Evolutionary conservation across 1,140 invertebrate genomes (phyloP), one percentile per base, ranked within the genome.

Genomic region (Physella acuta): DNA sequence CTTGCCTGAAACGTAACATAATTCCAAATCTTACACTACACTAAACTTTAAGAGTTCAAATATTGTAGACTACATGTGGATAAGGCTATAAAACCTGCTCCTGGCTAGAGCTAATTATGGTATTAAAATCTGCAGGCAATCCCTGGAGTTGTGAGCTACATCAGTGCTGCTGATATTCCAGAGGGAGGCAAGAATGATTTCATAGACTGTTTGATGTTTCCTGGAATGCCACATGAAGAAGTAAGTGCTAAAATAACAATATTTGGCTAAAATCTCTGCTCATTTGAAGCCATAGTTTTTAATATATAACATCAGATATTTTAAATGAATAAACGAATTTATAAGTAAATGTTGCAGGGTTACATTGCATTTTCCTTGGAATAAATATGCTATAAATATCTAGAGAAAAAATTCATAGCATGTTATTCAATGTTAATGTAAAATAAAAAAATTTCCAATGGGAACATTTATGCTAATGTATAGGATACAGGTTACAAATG

Each of bases 141-240:
- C 56, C 84, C 88, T 60, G 93, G 92, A 3, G 90, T 94, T 3
- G 73, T 92, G 2, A 89, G 88, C 0, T 92, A 92, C 75, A 89
- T 89, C 71, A 87, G 88, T 17, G 90, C 90, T 0, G 89, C 89
- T 75, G 92, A 94, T 80, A 88, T 94, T 33, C 91, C 92, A 3
- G 31, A 33, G 5, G 52, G 24, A 36, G 70, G 70, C 1, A 49
- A 58, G 1, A 71, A 71, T 36, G 52, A 67, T 30, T 68, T 44
- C 62, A 65, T 65, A 28, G 2, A 2, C 36, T 3, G 1, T 16
- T 3, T 17, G 16, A 26, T 62, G 2, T 62, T 62, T 17, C 60
- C 60, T 34, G 3, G 26, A 2, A 8, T 62, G 17, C 14, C 1
- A 3, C 30, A 33, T 62, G 60, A 62, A 49, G 60, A 62, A 37